A percentile compares a stretch with the other conserved stretches of the same genome.
phyloP scores from a whole-genome alignment of 2,888 invertebrate genomes.

The Sphaeridia pumilis region DNA sequence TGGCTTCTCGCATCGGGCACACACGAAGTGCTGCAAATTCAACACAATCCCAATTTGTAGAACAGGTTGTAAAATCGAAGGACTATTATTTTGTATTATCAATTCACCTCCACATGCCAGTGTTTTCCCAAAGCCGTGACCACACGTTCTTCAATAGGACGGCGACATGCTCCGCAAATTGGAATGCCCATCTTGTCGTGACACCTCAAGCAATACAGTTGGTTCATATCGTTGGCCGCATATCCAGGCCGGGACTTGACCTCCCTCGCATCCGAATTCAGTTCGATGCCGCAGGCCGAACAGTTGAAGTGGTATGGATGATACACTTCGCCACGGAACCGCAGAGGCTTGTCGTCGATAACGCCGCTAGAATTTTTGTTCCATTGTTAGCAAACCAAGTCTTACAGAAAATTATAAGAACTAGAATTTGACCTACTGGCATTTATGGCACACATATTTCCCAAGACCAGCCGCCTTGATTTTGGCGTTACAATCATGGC shows the following conservation, averaged over 20 bases:
- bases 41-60: slow-evolving; percentile 12
- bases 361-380: slow-evolving; percentile 53
- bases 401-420: neutral
- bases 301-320: slow-evolving; percentile 99
- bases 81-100: neutral
- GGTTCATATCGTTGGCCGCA: slow-evolving; percentile 85
- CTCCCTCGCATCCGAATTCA: slow-evolving; percentile 92
- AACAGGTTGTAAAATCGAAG: neutral
- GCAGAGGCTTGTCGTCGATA: slow-evolving; percentile 71
- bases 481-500: slow-evolving; percentile 91
- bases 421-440: slow-evolving; percentile 63
- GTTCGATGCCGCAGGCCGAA: slow-evolving; percentile 77
- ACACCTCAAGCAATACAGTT: slow-evolving; percentile 92
- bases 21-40: slow-evolving; percentile 90
- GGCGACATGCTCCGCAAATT: slow-evolving; percentile 98
- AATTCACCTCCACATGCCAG: slow-evolving; percentile 85
- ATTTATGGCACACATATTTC: slow-evolving; percentile 95
- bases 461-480: slow-evolving; percentile 90
- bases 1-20: slow-evolving; percentile 99
- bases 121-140: slow-evolving; percentile 97
- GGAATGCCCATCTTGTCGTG: slow-evolving; percentile 99
- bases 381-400: neutral
- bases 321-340: slow-evolving; percentile 91
- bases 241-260: slow-evolving; percentile 82
- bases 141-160: slow-evolving; percentile 97